These are phyloP conservation scores for Pagrus major DNA, from an alignment of 2,113 vertebrate species.

Conservation along the genomic window DNA sequence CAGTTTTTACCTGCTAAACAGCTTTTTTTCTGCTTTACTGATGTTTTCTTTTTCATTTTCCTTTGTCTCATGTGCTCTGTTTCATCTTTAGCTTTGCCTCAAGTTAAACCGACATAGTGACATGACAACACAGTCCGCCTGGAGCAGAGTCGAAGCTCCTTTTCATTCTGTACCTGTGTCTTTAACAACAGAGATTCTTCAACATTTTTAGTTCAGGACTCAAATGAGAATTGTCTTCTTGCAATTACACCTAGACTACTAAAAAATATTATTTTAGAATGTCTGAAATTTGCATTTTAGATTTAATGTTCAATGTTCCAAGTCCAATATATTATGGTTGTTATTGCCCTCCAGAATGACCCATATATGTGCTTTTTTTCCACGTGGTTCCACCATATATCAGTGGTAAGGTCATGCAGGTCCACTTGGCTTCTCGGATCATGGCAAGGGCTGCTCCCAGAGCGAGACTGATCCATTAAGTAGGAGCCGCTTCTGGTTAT, in stretches of 20 bases:
- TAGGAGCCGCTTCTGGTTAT: too few relatives aligned
- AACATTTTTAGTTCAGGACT: not conserved
- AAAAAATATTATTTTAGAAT: not conserved
- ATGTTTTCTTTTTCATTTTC: constrained; percentile 22
- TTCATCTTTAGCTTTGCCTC: constrained; percentile 11
- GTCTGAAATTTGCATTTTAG: not conserved
- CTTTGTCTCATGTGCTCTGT: not conserved
- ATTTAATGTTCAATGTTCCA: not conserved
- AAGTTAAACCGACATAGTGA: not conserved
- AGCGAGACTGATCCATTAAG: too few relatives aligned
- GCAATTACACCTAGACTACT: not conserved
- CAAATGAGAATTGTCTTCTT: not conserved
- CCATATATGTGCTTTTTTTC: not conserved
- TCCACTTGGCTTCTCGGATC: too few relatives aligned
- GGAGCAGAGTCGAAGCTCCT: not conserved
- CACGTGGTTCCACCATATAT: too few relatives aligned
- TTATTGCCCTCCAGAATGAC: not conserved
- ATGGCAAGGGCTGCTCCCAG: too few relatives aligned
- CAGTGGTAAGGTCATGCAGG: too few relatives aligned
- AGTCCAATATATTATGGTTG: not conserved
- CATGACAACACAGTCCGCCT: not conserved
- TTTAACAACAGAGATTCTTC: not conserved
- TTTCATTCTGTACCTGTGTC: not conserved
- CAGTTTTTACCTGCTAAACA: constrained; percentile 32
- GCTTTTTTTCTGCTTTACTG: constrained; percentile 17